phyloP scores from a whole-genome alignment of 1,140 invertebrate species.

The Rhopalosiphum padi region DNA sequence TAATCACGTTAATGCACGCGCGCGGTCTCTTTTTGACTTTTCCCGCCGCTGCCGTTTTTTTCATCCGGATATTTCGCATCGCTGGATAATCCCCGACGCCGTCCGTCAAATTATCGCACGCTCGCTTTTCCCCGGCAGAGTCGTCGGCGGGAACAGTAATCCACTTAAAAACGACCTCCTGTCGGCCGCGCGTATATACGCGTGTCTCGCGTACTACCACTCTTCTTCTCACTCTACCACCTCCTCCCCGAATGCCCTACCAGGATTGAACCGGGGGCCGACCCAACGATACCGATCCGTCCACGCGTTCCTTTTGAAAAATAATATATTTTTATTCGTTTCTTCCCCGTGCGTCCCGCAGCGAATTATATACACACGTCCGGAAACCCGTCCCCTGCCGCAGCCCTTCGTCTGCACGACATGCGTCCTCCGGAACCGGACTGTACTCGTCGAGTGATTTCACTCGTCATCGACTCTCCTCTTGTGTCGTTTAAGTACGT shows the following conservation, averaged over 20 bases:
- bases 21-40: conserved; percentile 52
- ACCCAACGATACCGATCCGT: conserved; percentile 20
- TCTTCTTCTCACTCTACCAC: no score
- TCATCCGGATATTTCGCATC: conserved; percentile 54
- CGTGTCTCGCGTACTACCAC: conserved; percentile 1
- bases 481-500: not conserved
- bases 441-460: not conserved
- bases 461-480: not conserved
- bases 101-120: conserved; percentile 56
- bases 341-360: conserved; percentile 7
- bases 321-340: conserved; percentile 5
- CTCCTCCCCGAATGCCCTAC: not conserved
- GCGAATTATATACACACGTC: conserved; percentile 15
- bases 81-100: conserved; percentile 54
- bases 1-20: conserved; percentile 57
- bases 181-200: conserved; percentile 3
- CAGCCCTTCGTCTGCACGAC: not conserved
- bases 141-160: conserved; percentile 47
- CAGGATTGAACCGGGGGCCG: not conserved
- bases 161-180: conserved; percentile 56
- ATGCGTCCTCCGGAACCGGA: not conserved
- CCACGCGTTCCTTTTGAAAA: not conserved
- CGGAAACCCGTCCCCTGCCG: not conserved
- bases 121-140: conserved; percentile 1
- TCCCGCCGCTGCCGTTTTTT: conserved; percentile 38